These are phyloP conservation scores for Synanthedon tipuliformis DNA, from an alignment of 2,888 invertebrate genomes.

Conservation along the genomic window DNA sequence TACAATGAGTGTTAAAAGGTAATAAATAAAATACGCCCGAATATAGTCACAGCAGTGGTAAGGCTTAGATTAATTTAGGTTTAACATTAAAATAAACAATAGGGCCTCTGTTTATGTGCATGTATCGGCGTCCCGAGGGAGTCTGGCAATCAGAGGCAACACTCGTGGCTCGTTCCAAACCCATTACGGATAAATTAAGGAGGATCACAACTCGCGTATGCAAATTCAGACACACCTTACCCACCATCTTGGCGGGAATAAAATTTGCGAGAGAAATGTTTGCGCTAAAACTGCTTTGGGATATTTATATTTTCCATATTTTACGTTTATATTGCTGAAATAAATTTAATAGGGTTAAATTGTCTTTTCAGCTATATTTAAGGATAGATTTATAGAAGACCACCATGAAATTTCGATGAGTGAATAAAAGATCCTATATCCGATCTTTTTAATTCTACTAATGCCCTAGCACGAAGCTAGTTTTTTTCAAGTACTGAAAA, in stretches of 20 bases:
- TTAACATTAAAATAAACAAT: constrained; percentile 5
- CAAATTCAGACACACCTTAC: constrained; percentile 1
- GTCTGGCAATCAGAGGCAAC: constrained; percentile 57
- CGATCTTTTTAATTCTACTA: no score
- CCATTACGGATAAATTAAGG: constrained; percentile 63
- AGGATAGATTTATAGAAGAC: no score
- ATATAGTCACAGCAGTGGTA: constrained; percentile 4
- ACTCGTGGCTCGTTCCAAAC: constrained; percentile 48
- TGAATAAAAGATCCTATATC: no score
- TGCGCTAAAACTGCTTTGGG: neutral
- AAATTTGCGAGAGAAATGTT: neutral
- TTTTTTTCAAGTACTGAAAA: no score
- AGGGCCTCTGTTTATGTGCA: constrained; percentile 10
- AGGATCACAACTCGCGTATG: constrained; percentile 37
- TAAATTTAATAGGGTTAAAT: no score
- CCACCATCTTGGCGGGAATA: neutral
- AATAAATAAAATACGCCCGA: neutral
- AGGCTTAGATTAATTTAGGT: neutral
- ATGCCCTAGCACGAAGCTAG: no score
- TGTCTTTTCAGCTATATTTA: no score
- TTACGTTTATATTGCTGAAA: no score
- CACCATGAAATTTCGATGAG: no score
- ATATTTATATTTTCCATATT: no score
- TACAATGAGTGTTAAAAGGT: neutral
- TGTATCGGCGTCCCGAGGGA: constrained; percentile 31